phyloP scores from a whole-genome alignment of 2,113 vertebrate species.

The Rynchops niger region DNA sequence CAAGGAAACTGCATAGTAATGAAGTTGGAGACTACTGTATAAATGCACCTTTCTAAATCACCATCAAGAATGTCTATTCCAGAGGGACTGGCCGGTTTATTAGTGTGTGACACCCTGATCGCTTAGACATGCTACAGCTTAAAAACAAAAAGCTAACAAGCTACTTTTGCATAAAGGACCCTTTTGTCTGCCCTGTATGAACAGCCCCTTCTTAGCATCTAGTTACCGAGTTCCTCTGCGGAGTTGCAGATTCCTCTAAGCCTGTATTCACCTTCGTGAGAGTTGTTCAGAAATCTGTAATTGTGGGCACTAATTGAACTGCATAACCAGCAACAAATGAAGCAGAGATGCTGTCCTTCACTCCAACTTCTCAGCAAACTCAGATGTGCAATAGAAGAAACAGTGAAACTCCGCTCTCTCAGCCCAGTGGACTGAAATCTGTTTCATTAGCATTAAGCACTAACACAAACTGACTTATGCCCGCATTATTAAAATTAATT shows the following conservation, averaged over 20 bases:
- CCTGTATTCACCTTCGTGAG: constrained; percentile 5
- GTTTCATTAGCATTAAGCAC: neutral
- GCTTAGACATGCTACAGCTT: neutral
- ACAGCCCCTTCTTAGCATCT: constrained; percentile 14
- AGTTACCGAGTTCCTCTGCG: neutral
- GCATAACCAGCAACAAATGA: neutral
- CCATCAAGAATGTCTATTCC: neutral
- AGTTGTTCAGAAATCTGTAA: neutral
- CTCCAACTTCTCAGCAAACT: neutral
- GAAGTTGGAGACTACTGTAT: constrained; percentile 51
- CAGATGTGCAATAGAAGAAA: neutral
- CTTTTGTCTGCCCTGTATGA: neutral
- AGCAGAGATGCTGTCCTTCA: neutral
- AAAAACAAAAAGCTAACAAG: constrained; percentile 64
- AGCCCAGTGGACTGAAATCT: neutral
- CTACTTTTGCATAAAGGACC: constrained; percentile 12
- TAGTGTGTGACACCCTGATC: constrained; percentile 23
- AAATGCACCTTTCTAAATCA: constrained; percentile 54
- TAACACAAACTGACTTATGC: neutral
- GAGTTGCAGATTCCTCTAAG: constrained; percentile 4
- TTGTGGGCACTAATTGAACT: constrained; percentile 9
- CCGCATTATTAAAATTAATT: neutral
- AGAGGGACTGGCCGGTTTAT: constrained; percentile 2
- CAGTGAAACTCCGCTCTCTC: neutral
- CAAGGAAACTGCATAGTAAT: constrained; percentile 54